Base-by-base conservation (phyloP, 2,113 vertebrate species). In the Menidia beryllina region DNA sequence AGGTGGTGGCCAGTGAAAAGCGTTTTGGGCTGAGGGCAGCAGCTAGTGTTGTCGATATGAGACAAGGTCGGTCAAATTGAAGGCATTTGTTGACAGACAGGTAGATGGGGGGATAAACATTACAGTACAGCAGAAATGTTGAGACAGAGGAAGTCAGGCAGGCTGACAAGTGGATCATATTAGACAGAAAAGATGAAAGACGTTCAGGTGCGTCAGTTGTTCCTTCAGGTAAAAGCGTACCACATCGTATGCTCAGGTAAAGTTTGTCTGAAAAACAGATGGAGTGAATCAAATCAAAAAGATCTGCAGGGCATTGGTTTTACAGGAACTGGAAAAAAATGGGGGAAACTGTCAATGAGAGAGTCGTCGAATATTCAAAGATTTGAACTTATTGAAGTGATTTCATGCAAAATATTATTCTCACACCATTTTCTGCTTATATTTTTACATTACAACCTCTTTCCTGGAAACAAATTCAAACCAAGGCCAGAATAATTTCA, bases 381-480 rank as follows among this genome's bases (percentile, higher is more conserved):
- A 81, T 86, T 56, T 50, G 26, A 63, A 63, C 52, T 1, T 27
- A 45, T 81, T 85, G 54, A 70, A 83, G 78, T 91, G 70, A 74
- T 74, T 58, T 86, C 66, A 86, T 79, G 67, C 82, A 67, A 85
- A 78, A 90, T n/a, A n/a, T n/a, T n/a, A n/a, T 66, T 84, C 74
- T 77, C 81, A 83, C 83, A 65, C 81, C 56, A 64, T 17, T 82
- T 85, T 83, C 87, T 72, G 65, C 72, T 79, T 71, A 52, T 82
- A 64, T 75, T 84, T 84, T 72, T 76, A 19, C 36, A 41, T 75
- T 48, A 69, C 58, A 60, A 15, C 14, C 39, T 45, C 19, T 81
- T 70, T 79, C 72, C 83, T 58, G 27, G 72, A 86, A 64, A 48
- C 55, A 82, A 88, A 86, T 78, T 65, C 43, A 78, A 81, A 86